Conservation (phyloP, 35 echinoderm and acorn worm species). For the Eucidaris tribuloides region DNA sequence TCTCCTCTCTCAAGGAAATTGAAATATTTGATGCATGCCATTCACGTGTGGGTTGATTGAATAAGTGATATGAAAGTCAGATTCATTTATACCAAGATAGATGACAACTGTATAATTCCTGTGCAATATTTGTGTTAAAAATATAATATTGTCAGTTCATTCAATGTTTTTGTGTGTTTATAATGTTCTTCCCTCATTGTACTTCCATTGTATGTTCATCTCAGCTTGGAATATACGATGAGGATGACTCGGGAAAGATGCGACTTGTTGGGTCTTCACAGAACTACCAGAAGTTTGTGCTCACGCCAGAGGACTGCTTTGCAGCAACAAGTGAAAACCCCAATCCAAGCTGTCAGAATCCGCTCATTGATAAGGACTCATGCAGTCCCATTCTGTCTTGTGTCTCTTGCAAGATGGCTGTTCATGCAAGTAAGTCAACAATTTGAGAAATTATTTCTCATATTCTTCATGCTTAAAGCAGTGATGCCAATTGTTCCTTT, state of each 20-base stretch:
- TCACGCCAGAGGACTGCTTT: constrained; percentile 92
- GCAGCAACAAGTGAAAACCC: constrained; percentile 58
- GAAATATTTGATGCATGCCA: too few relatives aligned
- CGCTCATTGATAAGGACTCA: constrained; percentile 36
- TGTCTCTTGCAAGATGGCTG: constrained; percentile 86
- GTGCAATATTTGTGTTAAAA: too few relatives aligned
- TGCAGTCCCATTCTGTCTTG: constrained; percentile 76
- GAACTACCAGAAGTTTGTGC: constrained; percentile 57
- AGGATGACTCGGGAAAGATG: not conserved
- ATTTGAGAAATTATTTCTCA: not conserved
- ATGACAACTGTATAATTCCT: too few relatives aligned
- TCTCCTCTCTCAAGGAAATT: too few relatives aligned
- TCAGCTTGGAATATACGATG: constrained; percentile 1
- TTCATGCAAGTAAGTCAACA: constrained; percentile 91
- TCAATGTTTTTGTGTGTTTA: too few relatives aligned
- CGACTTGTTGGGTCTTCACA: constrained; percentile 21
- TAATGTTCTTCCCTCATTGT: too few relatives aligned
- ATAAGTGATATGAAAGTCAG: too few relatives aligned
- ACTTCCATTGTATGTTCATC: too few relatives aligned
- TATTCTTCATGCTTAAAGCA: too few relatives aligned
- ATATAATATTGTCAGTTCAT: too few relatives aligned
- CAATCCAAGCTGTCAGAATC: constrained; percentile 30
- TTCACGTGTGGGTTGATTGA: too few relatives aligned
- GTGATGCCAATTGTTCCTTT: not conserved
- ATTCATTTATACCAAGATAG: too few relatives aligned